phyloP scores from a whole-genome alignment of 1,140 invertebrate genomes.

The Drosophila setifemur region DNA sequence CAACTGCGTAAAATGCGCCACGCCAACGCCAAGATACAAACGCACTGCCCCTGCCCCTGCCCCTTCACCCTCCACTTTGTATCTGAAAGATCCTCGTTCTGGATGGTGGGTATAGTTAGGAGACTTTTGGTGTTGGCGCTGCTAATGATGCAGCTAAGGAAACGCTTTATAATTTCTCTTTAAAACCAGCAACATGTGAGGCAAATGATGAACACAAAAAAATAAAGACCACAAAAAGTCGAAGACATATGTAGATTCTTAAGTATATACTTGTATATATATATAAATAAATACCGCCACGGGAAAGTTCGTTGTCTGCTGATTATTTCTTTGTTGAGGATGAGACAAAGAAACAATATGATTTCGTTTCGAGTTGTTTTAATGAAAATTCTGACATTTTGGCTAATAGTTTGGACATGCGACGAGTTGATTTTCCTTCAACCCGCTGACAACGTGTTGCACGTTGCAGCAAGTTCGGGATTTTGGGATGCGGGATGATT shows the following conservation, averaged over 20 bases:
- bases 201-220: slow-evolving; percentile 42
- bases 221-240: slow-evolving; percentile 36
- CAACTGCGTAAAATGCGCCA: slow-evolving; percentile 71
- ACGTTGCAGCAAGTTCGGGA: not conserved
- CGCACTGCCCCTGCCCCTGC: slow-evolving; percentile 5
- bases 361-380: slow-evolving; percentile 76
- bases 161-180: slow-evolving; percentile 81
- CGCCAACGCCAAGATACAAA: slow-evolving; percentile 64
- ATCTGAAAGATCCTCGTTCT: slow-evolving; percentile 15
- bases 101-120: slow-evolving; percentile 58
- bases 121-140: slow-evolving; percentile 80
- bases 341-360: slow-evolving; percentile 58
- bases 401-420: slow-evolving; percentile 77
- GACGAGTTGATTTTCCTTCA: slow-evolving; percentile 67
- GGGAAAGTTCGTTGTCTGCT: slow-evolving; percentile 67
- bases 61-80: not conserved
- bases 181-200: slow-evolving; percentile 69
- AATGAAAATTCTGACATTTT: slow-evolving; percentile 75
- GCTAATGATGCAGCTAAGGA: slow-evolving; percentile 81
- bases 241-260: slow-evolving; percentile 5
- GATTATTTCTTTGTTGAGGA: slow-evolving; percentile 59
- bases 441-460: slow-evolving; percentile 49
- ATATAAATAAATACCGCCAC: slow-evolving; percentile 54
- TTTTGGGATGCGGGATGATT: slow-evolving; percentile 64
- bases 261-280: slow-evolving; percentile 13